Base-by-base conservation (phyloP, 2,888 invertebrate genomes). In the Ennomos quercinarius region DNA sequence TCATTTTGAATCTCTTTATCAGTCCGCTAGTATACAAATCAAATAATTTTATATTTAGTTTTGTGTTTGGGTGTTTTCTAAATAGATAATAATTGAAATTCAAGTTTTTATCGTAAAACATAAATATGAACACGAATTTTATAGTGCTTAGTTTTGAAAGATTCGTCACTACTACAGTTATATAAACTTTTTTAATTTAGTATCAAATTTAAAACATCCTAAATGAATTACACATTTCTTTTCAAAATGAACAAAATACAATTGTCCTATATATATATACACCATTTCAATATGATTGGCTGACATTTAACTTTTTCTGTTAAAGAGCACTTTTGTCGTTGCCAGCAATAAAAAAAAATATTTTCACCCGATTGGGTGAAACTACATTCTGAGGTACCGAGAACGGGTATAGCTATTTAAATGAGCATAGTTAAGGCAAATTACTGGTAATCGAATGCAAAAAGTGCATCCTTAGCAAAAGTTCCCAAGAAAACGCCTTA, bases 1-100 rank as follows among this genome's bases (percentile, higher is more conserved):
- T 66, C 65, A 67, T 66, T 68, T 64, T 70, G 78, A 81, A 81
- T 89, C 89, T 90, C 91, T 79, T 80, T 80, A 85, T 80, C 91
- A 90, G 91, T 91, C 90, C 90, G 91, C 82, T 91, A 91, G 91
- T 72, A 81, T 72, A 75, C 83, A 83, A 80, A 81, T 65, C 72
- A 80, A 77, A 82, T 81, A 81, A 86, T 84, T 84, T 84, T 85
- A 86, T 85, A 83, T 82, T 79, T 79, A 76, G 27, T 37, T 12
- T 41, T 70, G 71, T 67, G 48, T 65, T 71, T 71, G 75, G 70
- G 68, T 74, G 70, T 77, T 80, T 77, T 76, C 77, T 78, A 77
- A 79, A 66, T 73, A 71, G 70, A 77, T 70, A 41, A 67, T 64
- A 61, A 67, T 36, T 1, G 42, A 46, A 50, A 17, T 17, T 17